These are phyloP conservation scores for Peromyscus polionotus DNA, from an alignment of 2,113 vertebrate species.

Conservation along the genomic window DNA sequence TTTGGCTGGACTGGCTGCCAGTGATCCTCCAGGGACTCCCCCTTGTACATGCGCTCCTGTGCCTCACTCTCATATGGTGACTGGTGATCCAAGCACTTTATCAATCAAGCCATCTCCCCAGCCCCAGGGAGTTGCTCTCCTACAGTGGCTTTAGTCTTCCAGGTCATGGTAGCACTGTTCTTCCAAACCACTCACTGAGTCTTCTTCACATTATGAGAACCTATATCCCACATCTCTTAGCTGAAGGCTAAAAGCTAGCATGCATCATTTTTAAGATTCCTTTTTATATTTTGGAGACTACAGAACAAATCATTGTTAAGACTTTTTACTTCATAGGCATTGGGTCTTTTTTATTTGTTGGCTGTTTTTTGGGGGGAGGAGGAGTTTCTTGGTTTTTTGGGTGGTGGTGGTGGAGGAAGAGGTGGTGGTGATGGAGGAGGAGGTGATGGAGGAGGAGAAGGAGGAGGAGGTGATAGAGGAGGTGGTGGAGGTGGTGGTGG, in stretches of 20 bases:
- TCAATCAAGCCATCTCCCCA: not conserved
- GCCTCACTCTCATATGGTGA: not conserved
- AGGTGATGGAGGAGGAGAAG: not conserved
- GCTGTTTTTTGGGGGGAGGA: not conserved
- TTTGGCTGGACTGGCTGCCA: not conserved
- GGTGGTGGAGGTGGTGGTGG: not conserved
- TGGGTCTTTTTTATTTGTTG: not conserved
- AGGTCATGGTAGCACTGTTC: not conserved
- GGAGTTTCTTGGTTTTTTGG: not conserved
- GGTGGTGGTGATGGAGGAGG: not conserved
- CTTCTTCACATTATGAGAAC: not conserved
- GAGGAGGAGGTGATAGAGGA: too few species aligned
- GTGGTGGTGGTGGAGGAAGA: not conserved
- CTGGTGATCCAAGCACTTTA: not conserved
- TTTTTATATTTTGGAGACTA: slow-evolving; percentile 45
- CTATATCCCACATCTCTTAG: not conserved
- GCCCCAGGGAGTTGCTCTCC: not conserved
- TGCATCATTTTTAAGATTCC: not conserved
- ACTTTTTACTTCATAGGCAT: not conserved
- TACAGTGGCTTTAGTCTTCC: not conserved
- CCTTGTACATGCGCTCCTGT: not conserved
- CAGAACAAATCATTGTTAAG: not conserved
- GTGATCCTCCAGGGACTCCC: not conserved
- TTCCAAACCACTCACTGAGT: slow-evolving; percentile 1
- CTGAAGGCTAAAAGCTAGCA: not conserved